phyloP scores from a whole-genome alignment of 2,113 vertebrate genomes.

The Mormyrus lacerda region DNA sequence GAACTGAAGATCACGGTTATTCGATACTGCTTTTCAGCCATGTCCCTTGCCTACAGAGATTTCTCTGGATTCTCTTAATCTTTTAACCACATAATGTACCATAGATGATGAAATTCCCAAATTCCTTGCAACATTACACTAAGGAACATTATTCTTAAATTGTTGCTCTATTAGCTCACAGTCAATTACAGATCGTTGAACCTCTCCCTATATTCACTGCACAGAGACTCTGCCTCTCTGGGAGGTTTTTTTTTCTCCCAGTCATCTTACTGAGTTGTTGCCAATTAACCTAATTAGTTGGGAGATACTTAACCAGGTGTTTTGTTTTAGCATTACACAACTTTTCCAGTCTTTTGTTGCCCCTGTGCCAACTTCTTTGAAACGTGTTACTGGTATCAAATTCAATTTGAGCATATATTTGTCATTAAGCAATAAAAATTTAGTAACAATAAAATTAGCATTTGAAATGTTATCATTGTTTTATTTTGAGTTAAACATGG shows the following conservation, averaged over 20 bases:
- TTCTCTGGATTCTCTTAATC: background rate
- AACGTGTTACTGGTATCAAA: background rate
- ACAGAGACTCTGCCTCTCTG: background rate
- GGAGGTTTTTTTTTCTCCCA: background rate
- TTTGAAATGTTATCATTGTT: background rate
- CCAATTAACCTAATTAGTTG: background rate
- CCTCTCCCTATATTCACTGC: no score
- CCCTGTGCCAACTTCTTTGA: background rate
- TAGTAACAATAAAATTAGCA: background rate
- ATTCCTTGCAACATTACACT: background rate
- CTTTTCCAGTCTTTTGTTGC: background rate
- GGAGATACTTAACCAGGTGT: background rate
- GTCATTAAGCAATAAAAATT: background rate
- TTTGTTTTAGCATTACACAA: background rate
- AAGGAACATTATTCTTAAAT: background rate
- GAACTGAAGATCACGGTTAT: background rate
- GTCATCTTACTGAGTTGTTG: no score
- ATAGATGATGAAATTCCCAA: background rate
- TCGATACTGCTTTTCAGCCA: background rate
- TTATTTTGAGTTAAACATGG: background rate
- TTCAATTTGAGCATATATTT: background rate
- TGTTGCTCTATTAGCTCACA: background rate
- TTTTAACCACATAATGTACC: background rate
- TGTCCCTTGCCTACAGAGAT: background rate
- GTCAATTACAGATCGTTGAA: background rate